phyloP scores from a whole-genome alignment of 2,113 vertebrate species.

The Fulmarus glacialis region DNA sequence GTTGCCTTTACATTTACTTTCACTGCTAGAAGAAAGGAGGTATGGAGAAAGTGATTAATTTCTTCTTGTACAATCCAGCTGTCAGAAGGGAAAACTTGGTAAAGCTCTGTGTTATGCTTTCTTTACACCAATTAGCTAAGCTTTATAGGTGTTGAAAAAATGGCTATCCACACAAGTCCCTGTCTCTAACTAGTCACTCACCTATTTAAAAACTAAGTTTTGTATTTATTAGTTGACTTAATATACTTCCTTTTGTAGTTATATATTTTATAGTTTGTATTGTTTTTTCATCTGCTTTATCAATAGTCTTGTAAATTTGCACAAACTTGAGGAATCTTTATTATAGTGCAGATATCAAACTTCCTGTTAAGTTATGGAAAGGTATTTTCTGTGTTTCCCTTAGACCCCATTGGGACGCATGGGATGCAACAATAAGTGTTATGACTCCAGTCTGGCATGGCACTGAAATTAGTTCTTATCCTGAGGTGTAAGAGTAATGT shows the following conservation, averaged over 20 bases:
- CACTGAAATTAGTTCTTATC: background rate
- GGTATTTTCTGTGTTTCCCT: background rate
- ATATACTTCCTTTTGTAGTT: background rate
- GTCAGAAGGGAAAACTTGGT: background rate
- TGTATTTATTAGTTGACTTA: background rate
- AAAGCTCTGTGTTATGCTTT: background rate
- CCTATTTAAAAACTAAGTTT: background rate
- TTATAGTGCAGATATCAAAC: background rate
- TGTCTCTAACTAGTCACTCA: background rate
- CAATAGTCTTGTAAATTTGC: background rate
- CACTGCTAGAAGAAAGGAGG: background rate
- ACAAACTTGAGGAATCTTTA: background rate
- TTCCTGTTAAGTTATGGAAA: background rate
- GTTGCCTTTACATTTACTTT: background rate
- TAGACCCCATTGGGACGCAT: background rate
- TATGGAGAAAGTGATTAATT: background rate
- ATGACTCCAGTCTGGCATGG: accelerated
- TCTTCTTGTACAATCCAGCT: background rate
- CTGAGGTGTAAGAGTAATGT: background rate
- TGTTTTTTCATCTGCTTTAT: background rate
- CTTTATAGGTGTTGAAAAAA: background rate
- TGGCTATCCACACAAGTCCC: background rate
- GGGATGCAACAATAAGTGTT: background rate
- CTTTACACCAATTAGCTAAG: background rate
- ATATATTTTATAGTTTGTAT: background rate